Evolutionary conservation across 2,797 vertebrate genomes (phyloP).

Genomic region (Lophius americanus): DNA sequence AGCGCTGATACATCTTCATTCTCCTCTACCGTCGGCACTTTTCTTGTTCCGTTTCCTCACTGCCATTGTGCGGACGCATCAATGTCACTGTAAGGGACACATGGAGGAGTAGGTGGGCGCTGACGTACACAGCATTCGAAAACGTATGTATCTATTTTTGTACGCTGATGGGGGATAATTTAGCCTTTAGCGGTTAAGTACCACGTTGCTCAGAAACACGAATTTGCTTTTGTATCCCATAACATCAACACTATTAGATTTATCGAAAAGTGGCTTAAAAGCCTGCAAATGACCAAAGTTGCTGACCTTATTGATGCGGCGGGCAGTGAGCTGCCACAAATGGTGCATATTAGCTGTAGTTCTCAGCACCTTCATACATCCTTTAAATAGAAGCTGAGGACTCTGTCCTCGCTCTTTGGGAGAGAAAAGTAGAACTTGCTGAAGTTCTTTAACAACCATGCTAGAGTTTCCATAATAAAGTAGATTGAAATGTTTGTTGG

Average conservation of each 20-base stretch:
- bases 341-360: neutral
- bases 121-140: too few species aligned
- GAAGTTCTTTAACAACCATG: constrained; percentile 1
- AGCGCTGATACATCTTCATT: too few species aligned
- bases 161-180: too few species aligned
- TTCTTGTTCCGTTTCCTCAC: too few species aligned
- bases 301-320: neutral
- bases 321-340: constrained; percentile 11
- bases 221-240: neutral
- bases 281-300: neutral
- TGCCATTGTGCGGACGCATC: too few species aligned
- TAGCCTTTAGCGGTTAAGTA: too few species aligned
- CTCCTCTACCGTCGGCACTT: too few species aligned
- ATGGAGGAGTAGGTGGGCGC: too few species aligned
- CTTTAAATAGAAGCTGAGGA: neutral
- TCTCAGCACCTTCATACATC: neutral
- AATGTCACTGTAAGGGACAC: too few species aligned
- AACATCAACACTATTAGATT: neutral
- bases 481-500: neutral
- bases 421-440: too few species aligned
- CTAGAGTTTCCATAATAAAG: neutral
- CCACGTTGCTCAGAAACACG: neutral
- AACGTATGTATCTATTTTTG: too few species aligned
- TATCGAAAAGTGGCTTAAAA: neutral
- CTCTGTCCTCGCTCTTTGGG: too few species aligned